A percentile compares a stretch with the other conserved stretches of the same genome.
Conservation (phyloP, 2,888 invertebrate species). For the Plebejus argus region DNA sequence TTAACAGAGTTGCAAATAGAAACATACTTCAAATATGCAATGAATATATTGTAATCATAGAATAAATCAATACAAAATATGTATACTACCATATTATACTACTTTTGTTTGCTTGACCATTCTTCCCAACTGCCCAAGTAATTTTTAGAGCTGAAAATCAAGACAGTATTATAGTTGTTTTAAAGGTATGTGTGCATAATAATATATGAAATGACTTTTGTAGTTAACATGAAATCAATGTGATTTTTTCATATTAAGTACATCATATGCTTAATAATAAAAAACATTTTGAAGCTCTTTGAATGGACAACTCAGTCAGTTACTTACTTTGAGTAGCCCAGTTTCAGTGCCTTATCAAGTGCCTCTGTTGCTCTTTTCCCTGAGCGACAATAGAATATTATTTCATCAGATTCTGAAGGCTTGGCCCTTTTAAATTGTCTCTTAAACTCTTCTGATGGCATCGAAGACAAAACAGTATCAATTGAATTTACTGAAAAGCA, state of each 20-base stretch:
- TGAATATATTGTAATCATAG: neutral
- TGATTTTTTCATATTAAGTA: too few species aligned
- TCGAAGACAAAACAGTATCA: constrained; percentile 55
- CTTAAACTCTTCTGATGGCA: constrained; percentile 68
- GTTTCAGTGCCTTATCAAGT: constrained; percentile 65
- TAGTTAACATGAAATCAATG: too few species aligned
- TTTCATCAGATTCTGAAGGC: constrained; percentile 62
- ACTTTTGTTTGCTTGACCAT: constrained; percentile 68
- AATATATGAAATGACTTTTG: too few species aligned
- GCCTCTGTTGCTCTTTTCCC: constrained; percentile 66
- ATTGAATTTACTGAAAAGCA: constrained; percentile 58
- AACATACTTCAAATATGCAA: neutral
- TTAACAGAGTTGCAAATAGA: neutral
- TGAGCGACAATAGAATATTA: constrained; percentile 72
- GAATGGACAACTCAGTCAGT: neutral
- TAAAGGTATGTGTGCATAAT: too few species aligned
- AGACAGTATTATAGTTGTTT: too few species aligned
- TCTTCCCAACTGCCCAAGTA: constrained; percentile 82
- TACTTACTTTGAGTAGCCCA: constrained; percentile 69
- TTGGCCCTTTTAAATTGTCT: constrained; percentile 60
- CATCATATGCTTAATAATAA: too few species aligned
- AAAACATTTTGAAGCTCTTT: neutral
- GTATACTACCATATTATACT: neutral
- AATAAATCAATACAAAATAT: constrained; percentile 38
- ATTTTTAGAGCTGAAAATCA: constrained; percentile 76